Conservation (phyloP, 1,140 invertebrate species). For the Apis dorsata region DNA sequence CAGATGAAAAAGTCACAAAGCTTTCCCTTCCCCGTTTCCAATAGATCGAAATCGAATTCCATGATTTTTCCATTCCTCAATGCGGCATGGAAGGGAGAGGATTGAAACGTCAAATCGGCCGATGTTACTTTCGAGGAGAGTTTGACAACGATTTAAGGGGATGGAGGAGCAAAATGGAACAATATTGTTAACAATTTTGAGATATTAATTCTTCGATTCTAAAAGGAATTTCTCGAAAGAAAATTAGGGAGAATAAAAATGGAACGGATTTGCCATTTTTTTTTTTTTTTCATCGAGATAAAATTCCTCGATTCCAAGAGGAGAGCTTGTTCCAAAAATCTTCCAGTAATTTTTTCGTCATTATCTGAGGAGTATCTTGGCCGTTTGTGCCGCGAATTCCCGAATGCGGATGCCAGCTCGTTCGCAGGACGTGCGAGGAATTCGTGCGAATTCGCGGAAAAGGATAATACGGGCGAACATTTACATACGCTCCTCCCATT, state of each 20-base stretch:
- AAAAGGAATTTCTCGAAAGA: background rate
- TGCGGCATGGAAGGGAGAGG: background rate
- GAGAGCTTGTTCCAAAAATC: background rate
- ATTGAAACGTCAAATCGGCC: slow-evolving; percentile 69
- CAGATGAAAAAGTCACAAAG: slow-evolving; percentile 55
- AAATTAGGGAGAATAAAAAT: background rate
- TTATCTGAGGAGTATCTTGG: slow-evolving; percentile 42
- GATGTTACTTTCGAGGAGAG: slow-evolving; percentile 61
- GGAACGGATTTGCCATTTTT: background rate
- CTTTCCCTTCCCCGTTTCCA: background rate
- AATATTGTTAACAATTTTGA: too few species aligned
- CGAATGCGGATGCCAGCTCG: slow-evolving; percentile 55
- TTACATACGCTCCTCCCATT: slow-evolving; percentile 13
- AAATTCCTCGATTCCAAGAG: background rate
- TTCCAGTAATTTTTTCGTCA: slow-evolving; percentile 35
- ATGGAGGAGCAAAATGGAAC: background rate
- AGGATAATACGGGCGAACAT: slow-evolving; percentile 20
- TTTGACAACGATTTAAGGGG: background rate
- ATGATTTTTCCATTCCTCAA: slow-evolving; percentile 49
- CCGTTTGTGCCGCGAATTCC: slow-evolving; percentile 32
- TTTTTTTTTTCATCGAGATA: background rate
- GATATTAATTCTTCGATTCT: too few species aligned
- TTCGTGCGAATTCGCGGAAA: slow-evolving; percentile 59
- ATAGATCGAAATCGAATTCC: slow-evolving; percentile 39
- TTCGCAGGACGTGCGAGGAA: slow-evolving; percentile 60